These are phyloP conservation scores for Atethmia centrago DNA, from an alignment of 2,888 invertebrate genomes.

Conservation along the genomic window DNA sequence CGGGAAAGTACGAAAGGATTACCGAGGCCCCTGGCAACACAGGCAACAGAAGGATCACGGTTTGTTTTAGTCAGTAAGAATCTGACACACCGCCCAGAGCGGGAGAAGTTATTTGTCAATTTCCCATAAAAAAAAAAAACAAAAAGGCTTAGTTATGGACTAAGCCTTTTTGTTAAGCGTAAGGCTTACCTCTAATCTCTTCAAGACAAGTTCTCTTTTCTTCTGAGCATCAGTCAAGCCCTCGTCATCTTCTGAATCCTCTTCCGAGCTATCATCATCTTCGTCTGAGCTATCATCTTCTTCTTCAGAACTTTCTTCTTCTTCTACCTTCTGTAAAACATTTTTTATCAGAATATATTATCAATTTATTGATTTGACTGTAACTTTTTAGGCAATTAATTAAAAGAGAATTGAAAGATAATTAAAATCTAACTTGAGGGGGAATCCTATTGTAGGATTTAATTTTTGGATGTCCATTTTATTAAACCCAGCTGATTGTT, in stretches of 20 bases:
- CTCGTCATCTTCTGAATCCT: conserved; percentile 92
- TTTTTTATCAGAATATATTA: background rate
- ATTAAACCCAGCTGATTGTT: background rate
- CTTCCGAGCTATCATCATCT: conserved; percentile 88
- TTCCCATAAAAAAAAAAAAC: too few species aligned
- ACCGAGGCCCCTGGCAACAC: too few species aligned
- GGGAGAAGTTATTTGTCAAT: too few species aligned
- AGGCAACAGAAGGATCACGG: too few species aligned
- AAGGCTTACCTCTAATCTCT: conserved; percentile 92
- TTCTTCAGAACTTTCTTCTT: conserved; percentile 81
- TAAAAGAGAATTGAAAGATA: background rate
- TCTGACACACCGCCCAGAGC: too few species aligned
- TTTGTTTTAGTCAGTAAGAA: too few species aligned
- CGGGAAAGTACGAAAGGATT: too few species aligned
- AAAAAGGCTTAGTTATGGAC: too few species aligned
- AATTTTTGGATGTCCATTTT: background rate
- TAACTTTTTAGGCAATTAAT: too few species aligned
- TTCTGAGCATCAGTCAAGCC: conserved; percentile 94
- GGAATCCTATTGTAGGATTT: too few species aligned
- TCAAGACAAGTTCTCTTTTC: conserved; percentile 93
- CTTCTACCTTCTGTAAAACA: conserved; percentile 83
- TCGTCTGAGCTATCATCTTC: conserved; percentile 87
- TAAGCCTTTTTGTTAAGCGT: too few species aligned
- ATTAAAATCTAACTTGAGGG: too few species aligned
- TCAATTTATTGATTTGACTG: background rate